Conservation (phyloP, 2,797 vertebrate genomes). For the Cyprinodon diabolis region DNA sequence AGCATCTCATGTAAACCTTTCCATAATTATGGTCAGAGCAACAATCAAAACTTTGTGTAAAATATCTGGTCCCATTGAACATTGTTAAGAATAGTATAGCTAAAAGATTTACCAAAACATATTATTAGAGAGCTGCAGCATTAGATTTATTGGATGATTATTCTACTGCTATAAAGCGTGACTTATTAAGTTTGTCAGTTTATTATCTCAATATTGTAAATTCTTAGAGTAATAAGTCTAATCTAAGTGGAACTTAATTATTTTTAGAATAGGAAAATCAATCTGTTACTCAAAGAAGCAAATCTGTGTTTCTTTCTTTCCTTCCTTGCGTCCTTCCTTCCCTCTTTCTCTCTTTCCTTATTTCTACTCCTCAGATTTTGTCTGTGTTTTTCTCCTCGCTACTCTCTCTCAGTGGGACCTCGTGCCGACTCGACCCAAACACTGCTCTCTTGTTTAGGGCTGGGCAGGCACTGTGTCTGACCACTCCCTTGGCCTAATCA, state of each 20-base stretch:
- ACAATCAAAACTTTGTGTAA: background rate
- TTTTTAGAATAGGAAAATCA: constrained; percentile 23
- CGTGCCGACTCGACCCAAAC: constrained; percentile 79
- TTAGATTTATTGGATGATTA: too few species aligned
- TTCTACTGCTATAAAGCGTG: too few species aligned
- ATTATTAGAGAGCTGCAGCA: too few species aligned
- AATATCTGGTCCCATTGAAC: background rate
- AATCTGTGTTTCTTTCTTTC: constrained; percentile 19
- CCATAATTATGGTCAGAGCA: background rate
- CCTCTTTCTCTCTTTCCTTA: constrained; percentile 25
- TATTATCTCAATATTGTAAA: too few species aligned
- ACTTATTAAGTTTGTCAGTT: too few species aligned
- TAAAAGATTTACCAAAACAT: too few species aligned
- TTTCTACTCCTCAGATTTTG: constrained; percentile 40
- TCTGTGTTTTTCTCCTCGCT: constrained; percentile 9
- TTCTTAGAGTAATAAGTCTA: background rate
- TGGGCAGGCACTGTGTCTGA: constrained; percentile 67
- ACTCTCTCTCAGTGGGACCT: constrained; percentile 66
- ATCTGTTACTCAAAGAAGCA: constrained; percentile 20
- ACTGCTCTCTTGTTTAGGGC: constrained; percentile 82
- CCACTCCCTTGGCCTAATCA: constrained; percentile 81
- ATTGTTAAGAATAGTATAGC: background rate
- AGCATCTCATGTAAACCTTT: background rate
- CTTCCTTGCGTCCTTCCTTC: constrained; percentile 26
- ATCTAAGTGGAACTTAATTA: background rate